phyloP scores from a whole-genome alignment of 2,888 invertebrate species.

The Monoplex corrugatus region DNA sequence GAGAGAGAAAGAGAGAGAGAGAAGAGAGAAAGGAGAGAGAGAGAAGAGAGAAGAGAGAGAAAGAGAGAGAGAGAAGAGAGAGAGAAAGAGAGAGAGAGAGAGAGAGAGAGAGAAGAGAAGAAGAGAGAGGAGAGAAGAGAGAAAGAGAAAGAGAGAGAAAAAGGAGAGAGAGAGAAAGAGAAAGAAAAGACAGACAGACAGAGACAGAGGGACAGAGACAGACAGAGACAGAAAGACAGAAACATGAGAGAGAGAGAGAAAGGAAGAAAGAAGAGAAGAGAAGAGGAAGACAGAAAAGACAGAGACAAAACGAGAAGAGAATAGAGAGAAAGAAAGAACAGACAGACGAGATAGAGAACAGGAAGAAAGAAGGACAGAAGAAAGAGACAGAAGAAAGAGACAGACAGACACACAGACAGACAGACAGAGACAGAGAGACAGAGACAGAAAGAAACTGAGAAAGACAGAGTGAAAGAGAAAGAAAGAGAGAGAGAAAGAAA shows the following conservation, averaged over 20 bases:
- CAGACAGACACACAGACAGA: not conserved
- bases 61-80: not conserved
- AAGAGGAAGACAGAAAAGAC: too few species aligned
- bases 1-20: slow-evolving; percentile 31
- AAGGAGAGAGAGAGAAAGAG: not conserved
- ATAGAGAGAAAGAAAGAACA: slow-evolving; percentile 11
- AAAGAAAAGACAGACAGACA: not conserved
- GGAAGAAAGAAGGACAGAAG: too few species aligned
- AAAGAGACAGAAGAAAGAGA: not conserved
- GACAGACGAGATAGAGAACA: slow-evolving; percentile 39
- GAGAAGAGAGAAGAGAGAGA: not conserved
- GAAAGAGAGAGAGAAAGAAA: not conserved
- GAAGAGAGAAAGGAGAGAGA: slow-evolving; percentile 39
- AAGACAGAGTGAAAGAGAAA: not conserved
- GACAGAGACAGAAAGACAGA: too few species aligned
- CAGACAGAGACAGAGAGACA: slow-evolving; percentile 11
- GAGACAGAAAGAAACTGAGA: too few species aligned
- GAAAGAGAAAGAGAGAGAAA: not conserved
- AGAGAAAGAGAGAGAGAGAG: not conserved
- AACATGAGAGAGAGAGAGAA: not conserved
- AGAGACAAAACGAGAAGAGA: too few species aligned
- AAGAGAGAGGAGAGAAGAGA: too few species aligned
- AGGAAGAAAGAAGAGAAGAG: not conserved
- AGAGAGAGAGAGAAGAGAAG: not conserved
- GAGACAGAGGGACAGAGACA: not conserved